Conservation (phyloP, 2,113 vertebrate species). For the Gulo gulo region DNA sequence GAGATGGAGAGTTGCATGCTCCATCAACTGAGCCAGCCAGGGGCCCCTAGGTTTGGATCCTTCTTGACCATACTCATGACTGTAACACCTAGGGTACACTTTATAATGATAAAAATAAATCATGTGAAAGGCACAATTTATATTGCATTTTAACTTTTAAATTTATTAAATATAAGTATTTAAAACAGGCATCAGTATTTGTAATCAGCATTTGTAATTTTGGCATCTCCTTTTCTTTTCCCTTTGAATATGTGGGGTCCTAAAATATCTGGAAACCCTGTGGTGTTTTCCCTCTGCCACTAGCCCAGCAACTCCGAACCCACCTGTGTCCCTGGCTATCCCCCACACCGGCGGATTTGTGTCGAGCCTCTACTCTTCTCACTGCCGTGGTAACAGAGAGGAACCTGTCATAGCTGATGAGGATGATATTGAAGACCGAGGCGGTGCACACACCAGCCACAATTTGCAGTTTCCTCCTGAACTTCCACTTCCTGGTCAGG, state of each 20-base stretch:
- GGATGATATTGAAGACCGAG: constrained; percentile 86
- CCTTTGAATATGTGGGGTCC: background rate
- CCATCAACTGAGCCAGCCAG: too few relatives aligned
- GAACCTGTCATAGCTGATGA: constrained; percentile 87
- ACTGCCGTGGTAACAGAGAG: constrained; percentile 84
- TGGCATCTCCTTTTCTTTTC: background rate
- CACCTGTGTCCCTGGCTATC: background rate
- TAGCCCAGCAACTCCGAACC: background rate
- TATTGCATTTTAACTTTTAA: background rate
- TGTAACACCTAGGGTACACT: too few relatives aligned
- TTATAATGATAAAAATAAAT: background rate
- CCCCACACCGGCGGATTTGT: background rate
- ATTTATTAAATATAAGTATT: background rate
- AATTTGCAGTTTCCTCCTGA: constrained; percentile 79
- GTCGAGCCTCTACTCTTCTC: constrained; percentile 21
- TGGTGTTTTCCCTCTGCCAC: background rate
- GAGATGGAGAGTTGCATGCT: too few relatives aligned
- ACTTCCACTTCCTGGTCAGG: constrained; percentile 82
- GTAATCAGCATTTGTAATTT: background rate
- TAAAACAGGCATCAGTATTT: background rate
- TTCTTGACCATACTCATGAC: background rate
- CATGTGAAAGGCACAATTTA: background rate
- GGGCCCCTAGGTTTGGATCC: background rate
- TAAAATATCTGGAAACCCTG: background rate
- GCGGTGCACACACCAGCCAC: constrained; percentile 86